Base-by-base conservation (phyloP, 2,797 vertebrate species). In the Gymnothorax reevesii region DNA sequence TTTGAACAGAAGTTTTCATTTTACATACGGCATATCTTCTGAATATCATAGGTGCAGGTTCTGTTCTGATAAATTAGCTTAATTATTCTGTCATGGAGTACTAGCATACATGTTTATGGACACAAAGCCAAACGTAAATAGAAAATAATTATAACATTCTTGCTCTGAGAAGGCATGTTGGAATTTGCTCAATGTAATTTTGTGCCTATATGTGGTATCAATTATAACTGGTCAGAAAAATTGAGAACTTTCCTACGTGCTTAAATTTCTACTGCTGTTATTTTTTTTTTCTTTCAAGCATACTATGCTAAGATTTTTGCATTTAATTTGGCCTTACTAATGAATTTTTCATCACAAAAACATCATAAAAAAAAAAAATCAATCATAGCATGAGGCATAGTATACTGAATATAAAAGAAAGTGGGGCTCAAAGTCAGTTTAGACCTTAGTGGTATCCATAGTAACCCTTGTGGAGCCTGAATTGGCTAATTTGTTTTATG, bases 391-490 rank as follows among this genome's bases (percentile, higher is more conserved):
- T 90, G 90, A 84, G 73, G 84, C 85, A 27, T 82, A 57, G 33
- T 42, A 42, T 42, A 42, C 33, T 42, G 33, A 42, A 88, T 73
- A 59, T 25, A 88, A 84, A 75, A 83, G 69, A 82, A 87, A 85
- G 49, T 82, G 49, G n/a, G 64, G 87, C 71, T 57, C 73, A 22
- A 85, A 91, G 89, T 88, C 89, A 89, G 83, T 73, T 9, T 86
- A 86, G 90, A 91, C 42, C 25, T 88, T 88, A n/a, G 85, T 87
- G 90, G 87, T 90, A 92, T 91, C 92, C 90, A 92, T 90, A 89
- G 92, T 91, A 92, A 91, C 89, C 90, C 91, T 89, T 89, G 92
- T 92, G 88, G 89, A 91, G 91, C 82, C 84, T 57, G 85, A 82
- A 92, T 91, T 91, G 87, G 71, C 73, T 87, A 52, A 89, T 90